These are phyloP conservation scores for Odobenus rosmarus DNA, from an alignment of 2,113 vertebrate species.

Conservation along the genomic window DNA sequence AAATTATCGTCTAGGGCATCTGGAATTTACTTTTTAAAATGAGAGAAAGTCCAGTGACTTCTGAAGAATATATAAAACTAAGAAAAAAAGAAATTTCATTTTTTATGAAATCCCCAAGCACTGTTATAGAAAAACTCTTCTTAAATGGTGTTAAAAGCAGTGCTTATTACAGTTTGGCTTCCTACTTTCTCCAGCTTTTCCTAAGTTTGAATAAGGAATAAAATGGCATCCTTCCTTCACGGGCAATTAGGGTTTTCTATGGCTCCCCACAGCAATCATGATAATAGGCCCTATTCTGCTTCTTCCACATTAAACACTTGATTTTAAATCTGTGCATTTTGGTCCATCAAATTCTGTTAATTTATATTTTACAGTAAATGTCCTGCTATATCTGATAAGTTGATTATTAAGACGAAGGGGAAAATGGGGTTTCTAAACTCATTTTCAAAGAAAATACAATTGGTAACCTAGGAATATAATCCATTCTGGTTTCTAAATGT, in stretches of 20 bases:
- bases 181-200: neutral
- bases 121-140: neutral
- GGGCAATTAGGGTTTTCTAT: neutral
- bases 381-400: neutral
- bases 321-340: neutral
- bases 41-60: constrained; percentile 21
- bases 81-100: neutral
- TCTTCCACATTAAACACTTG: neutral
- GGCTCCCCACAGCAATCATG: neutral
- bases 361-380: neutral
- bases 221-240: neutral
- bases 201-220: neutral
- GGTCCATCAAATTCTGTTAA: neutral
- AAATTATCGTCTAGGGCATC: neutral
- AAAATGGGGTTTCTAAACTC: neutral
- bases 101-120: neutral
- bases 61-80: neutral
- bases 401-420: neutral
- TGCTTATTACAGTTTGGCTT: neutral
- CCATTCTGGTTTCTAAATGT: neutral
- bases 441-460: neutral
- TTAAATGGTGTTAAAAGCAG: neutral
- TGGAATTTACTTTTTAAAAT: constrained; percentile 11
- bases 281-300: neutral
- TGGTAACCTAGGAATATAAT: neutral